Conservation (phyloP, 2,888 invertebrate genomes). For the Sphaeridia pumilis region DNA sequence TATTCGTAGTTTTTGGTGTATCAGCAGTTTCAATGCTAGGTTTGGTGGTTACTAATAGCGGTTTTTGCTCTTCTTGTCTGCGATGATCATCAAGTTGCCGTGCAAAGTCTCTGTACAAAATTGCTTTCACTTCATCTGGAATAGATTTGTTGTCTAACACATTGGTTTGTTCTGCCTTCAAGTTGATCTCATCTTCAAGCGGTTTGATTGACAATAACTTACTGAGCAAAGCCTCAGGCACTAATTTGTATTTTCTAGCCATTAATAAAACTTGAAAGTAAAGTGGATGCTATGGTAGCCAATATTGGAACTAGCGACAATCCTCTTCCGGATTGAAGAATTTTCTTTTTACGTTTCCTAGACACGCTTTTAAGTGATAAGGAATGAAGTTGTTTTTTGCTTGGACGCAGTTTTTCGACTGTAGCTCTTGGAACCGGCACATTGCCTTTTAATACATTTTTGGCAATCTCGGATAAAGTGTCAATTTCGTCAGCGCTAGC, state of each 20-base stretch:
- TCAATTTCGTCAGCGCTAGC: constrained; percentile 2
- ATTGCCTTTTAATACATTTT: constrained; percentile 8
- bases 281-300: neutral
- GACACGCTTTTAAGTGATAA: neutral
- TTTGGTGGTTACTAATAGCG: no score
- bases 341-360: neutral
- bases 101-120: neutral
- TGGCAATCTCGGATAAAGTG: constrained; percentile 1
- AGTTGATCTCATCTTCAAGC: neutral
- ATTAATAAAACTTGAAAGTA: neutral
- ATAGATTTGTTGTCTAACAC: neutral
- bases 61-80: no score
- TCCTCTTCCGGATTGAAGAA: constrained; percentile 6
- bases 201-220: neutral
- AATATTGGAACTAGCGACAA: constrained; percentile 10
- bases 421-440: neutral
- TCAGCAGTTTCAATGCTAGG: no score
- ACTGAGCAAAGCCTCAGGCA: constrained; percentile 3
- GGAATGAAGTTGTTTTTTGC: constrained; percentile 1
- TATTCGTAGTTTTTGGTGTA: no score
- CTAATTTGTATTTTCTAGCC: constrained; percentile 9
- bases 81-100: no score
- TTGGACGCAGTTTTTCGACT: constrained; percentile 3
- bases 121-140: constrained; percentile 2
- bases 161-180: neutral